phyloP scores from a whole-genome alignment of 2,888 invertebrate species.

The Tridacna gigas region DNA sequence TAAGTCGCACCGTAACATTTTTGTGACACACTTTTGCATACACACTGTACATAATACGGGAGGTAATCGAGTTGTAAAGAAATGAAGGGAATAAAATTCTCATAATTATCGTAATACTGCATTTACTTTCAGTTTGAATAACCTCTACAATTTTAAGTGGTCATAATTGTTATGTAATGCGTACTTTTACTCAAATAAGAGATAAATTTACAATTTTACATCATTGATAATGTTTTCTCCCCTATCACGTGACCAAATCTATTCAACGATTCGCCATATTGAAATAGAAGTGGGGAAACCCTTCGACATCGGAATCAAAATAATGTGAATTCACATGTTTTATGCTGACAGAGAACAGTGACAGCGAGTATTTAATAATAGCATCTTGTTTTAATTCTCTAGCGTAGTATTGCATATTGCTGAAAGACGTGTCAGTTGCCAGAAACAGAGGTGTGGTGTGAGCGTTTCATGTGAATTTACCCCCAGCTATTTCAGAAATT shows the following conservation, averaged over 20 bases:
- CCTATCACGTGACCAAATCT: conserved; percentile 58
- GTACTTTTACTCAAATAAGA: neutral
- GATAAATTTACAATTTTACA: neutral
- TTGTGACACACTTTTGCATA: neutral
- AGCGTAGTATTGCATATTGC: conserved; percentile 5
- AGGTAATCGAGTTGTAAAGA: neutral
- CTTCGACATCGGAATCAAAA: conserved; percentile 25
- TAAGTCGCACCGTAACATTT: neutral
- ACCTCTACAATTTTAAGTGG: too few relatives aligned
- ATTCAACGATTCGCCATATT: conserved; percentile 66
- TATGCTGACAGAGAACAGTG: neutral
- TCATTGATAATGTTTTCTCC: conserved; percentile 8
- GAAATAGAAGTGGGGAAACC: conserved; percentile 56
- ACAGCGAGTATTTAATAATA: neutral
- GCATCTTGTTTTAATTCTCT: neutral
- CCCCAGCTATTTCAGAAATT: conserved; percentile 62
- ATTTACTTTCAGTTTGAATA: too few relatives aligned
- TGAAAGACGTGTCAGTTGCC: neutral
- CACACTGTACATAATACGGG: conserved; percentile 20
- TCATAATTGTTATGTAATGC: too few relatives aligned
- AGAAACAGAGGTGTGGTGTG: conserved; percentile 51
- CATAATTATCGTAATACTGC: too few relatives aligned
- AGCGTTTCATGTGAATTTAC: conserved; percentile 49
- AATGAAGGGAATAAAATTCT: too few relatives aligned
- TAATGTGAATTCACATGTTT: conserved; percentile 29